These are phyloP conservation scores for Amblyornis subalaris DNA, from an alignment of 2,113 vertebrate species.

Conservation along the genomic window DNA sequence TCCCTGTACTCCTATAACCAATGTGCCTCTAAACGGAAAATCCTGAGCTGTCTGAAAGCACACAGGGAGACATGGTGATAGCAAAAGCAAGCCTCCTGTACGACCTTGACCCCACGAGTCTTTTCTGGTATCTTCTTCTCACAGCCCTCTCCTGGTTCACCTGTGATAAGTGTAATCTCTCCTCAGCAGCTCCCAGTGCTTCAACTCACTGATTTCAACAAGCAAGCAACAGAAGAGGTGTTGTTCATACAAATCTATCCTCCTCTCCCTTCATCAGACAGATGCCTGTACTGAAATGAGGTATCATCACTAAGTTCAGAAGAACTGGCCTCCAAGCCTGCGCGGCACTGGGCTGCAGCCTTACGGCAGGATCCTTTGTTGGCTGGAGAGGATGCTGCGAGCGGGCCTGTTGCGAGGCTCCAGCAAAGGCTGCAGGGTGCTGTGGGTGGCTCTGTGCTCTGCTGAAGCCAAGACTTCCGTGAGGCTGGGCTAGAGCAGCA, in stretches of 20 bases:
- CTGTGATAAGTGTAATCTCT: conserved; percentile 59
- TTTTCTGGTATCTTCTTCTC: conserved; percentile 38
- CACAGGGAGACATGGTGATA: not conserved
- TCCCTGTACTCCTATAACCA: not conserved
- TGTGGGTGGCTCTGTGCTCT: fast-evolving
- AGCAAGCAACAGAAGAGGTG: not conserved
- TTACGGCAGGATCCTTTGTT: not conserved
- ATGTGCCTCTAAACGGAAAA: not conserved
- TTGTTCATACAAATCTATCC: conserved; percentile 18
- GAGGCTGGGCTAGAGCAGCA: not conserved
- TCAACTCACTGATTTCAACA: conserved; percentile 48
- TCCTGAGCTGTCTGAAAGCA: not conserved
- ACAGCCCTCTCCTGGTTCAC: conserved; percentile 40
- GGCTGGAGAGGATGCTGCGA: not conserved
- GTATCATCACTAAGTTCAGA: not conserved
- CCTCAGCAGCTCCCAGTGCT: conserved; percentile 21
- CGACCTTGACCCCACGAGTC: conserved; percentile 13
- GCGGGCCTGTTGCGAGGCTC: not conserved
- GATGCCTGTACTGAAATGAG: not conserved
- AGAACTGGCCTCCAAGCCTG: not conserved
- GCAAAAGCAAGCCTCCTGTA: conserved; percentile 1
- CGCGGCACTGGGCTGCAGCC: fast-evolving
- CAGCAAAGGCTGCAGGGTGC: not conserved
- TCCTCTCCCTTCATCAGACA: not conserved
- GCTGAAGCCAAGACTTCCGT: not conserved